phyloP scores from a whole-genome alignment of 2,113 vertebrate species.

The Corvus cornix region DNA sequence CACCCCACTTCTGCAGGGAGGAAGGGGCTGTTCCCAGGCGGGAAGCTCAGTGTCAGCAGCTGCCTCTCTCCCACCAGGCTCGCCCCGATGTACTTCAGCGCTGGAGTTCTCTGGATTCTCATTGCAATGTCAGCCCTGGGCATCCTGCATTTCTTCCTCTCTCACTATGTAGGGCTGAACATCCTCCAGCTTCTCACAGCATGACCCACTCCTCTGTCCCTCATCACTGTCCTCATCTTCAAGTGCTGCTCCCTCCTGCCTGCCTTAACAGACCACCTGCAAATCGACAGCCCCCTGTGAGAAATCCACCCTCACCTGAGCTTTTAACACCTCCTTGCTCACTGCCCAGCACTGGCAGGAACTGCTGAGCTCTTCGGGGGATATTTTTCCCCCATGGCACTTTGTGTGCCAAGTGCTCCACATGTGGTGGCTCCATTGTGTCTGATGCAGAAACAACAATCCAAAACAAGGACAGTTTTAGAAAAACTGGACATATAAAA shows the following conservation, averaged over 20 bases:
- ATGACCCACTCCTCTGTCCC: neutral
- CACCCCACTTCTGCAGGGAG: neutral
- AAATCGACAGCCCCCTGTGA: neutral
- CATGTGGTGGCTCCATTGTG: neutral
- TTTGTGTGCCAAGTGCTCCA: neutral
- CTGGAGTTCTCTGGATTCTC: constrained; percentile 74
- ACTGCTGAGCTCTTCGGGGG: neutral
- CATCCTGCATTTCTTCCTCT: constrained; percentile 57
- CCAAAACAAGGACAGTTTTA: neutral
- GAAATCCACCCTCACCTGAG: neutral
- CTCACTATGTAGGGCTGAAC: constrained; percentile 65
- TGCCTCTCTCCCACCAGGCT: constrained; percentile 60
- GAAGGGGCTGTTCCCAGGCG: fast-evolving
- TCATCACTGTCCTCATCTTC: neutral
- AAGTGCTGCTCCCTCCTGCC: neutral
- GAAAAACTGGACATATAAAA: neutral
- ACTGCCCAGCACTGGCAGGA: neutral
- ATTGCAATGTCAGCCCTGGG: constrained; percentile 45
- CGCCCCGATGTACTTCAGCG: constrained; percentile 65
- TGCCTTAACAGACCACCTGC: neutral
- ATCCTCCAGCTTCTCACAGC: neutral
- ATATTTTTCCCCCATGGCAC: neutral
- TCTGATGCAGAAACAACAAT: fast-evolving
- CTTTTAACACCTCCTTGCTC: neutral
- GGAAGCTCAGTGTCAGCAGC: neutral